Evolutionary conservation across 2,113 vertebrate species (phyloP).

Genomic region (Pheucticus melanocephalus): DNA sequence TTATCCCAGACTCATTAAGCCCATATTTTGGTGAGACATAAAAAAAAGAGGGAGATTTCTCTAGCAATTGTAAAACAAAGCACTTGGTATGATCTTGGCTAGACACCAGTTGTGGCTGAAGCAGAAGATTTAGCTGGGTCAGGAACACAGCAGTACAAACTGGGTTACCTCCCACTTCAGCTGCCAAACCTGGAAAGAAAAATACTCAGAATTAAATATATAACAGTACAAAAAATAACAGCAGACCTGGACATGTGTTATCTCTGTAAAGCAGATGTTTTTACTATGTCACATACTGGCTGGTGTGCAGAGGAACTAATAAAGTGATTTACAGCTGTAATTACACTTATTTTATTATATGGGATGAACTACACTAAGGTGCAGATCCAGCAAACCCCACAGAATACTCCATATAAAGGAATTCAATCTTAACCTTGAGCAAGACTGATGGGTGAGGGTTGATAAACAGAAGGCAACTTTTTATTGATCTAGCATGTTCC

Average conservation of each 20-base stretch:
- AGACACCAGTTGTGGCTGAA: not conserved
- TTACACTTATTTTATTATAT: slow-evolving; percentile 18
- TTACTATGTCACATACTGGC: not conserved
- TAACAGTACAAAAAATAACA: not conserved
- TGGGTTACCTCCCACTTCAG: not conserved
- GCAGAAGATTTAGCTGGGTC: not conserved
- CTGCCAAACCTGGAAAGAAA: not conserved
- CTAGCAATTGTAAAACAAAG: not conserved
- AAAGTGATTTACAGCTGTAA: slow-evolving; percentile 21
- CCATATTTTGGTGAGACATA: not conserved
- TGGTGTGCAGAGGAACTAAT: not conserved
- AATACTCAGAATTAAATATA: not conserved
- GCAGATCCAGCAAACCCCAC: not conserved
- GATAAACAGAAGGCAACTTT: not conserved
- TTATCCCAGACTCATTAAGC: not conserved
- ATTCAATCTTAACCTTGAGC: not conserved
- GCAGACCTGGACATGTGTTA: not conserved
- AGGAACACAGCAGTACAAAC: not conserved
- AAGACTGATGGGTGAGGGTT: not conserved
- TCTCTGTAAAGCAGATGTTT: slow-evolving; percentile 42
- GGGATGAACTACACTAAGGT: not conserved
- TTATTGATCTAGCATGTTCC: not conserved
- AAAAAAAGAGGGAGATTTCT: not conserved
- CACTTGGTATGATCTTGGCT: not conserved
- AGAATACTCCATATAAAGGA: not conserved